Base-by-base conservation (phyloP, 2,113 vertebrate species). In the Phodopus roborovskii region DNA sequence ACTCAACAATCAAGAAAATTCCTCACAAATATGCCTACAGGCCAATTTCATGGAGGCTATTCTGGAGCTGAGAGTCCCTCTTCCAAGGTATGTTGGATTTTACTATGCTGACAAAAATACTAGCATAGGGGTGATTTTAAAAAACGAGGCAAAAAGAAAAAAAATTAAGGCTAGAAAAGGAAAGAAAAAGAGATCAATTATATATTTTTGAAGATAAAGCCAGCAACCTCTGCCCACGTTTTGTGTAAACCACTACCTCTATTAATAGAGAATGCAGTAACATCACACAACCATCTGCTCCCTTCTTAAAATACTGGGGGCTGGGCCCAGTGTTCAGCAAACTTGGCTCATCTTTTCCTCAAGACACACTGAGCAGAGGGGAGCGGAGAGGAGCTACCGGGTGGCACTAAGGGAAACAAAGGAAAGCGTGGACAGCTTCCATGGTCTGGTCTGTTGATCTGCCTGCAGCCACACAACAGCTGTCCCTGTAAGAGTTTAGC, bases 231-330 rank as follows among this genome's bases (percentile, higher is more conserved):
- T 92, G 16, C 15, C 62, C 17, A 88, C 15, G n/a, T 33, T 75
- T 85, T 70, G 11, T 39, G 16, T 33, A 91, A 33, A 64, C 26
- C 70, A 36, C 88, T 33, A 68, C 26, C 36, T 64, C 71, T 30
- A 4, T 77, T 77, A 85, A 84, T 74, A 64, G 79, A 28, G 73
- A 53, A 58, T 24, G 24, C 73, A 42, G 28, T 77, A 82, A 87
- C 22, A 36, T 19, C 62, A 86, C 30, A 50, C 28, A 92, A 17
- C 16, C 42, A 50, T 81, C 42, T 93, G 45, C 24, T 94, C 20
- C 50, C 71, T 92, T 94, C 82, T 95, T 74, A 92, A 94, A 81
- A 88, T 73, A 53, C 15, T 45, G 28, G 53, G 58, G 42, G 68
- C 45, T 78, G 11, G 28, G 78, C 83, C 48, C 26, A 60, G 22